Percentiles rank a stretch among this genome's conserved stretches.
These are phyloP conservation scores for Empis stercorea DNA, from an alignment of 2,888 invertebrate species.

Conservation along the genomic window DNA sequence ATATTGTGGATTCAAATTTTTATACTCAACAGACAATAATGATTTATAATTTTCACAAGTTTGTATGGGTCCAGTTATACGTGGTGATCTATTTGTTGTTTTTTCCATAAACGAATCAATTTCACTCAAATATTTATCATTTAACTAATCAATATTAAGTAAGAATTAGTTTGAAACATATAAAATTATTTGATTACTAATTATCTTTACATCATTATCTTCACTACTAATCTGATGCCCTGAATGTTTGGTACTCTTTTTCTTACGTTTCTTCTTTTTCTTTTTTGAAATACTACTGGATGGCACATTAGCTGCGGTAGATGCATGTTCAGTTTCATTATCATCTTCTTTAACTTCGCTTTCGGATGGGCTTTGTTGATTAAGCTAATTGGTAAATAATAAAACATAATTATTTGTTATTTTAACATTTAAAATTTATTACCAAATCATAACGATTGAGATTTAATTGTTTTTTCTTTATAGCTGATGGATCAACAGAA, in stretches of 20 bases:
- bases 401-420: neutral
- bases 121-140: slow-evolving; percentile 28
- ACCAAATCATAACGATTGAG: slow-evolving; percentile 60
- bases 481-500: slow-evolving; percentile 43
- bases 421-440: slow-evolving; percentile 19
- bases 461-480: slow-evolving; percentile 46
- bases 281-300: slow-evolving; percentile 39
- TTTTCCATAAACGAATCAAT: slow-evolving; percentile 29
- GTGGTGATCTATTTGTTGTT: slow-evolving; percentile 13
- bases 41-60: slow-evolving; percentile 52
- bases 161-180: neutral
- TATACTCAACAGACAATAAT: slow-evolving; percentile 50
- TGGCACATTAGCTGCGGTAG: slow-evolving; percentile 39
- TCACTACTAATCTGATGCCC: slow-evolving; percentile 45
- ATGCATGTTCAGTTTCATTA: slow-evolving; percentile 46
- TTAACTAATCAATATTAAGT: slow-evolving; percentile 14
- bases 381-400: slow-evolving; percentile 40
- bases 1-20: slow-evolving; percentile 64
- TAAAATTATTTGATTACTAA: neutral
- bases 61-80: slow-evolving; percentile 1
- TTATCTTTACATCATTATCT: slow-evolving; percentile 43
- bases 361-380: slow-evolving; percentile 52
- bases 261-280: slow-evolving; percentile 52
- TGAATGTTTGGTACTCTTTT: slow-evolving; percentile 42
- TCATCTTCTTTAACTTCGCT: slow-evolving; percentile 58